Conservation (phyloP, 2,888 invertebrate species). For the Microctonus brassicae region DNA sequence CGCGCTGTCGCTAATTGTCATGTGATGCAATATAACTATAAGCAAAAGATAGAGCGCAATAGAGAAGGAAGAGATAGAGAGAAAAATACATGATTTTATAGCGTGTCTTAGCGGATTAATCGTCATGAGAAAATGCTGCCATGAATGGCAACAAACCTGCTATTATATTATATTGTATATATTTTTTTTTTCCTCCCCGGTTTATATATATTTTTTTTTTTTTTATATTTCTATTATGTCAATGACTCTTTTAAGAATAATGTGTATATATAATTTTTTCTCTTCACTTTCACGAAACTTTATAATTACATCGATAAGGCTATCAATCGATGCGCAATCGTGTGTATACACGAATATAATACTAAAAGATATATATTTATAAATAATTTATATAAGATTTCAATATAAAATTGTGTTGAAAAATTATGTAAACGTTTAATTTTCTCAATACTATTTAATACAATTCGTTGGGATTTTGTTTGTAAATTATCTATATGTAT, state of each 20-base stretch:
- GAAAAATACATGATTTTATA: background rate
- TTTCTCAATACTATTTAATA: background rate
- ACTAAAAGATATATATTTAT: background rate
- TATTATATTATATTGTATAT: background rate
- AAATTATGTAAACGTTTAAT: background rate
- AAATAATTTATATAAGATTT: no score
- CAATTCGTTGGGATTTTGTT: background rate
- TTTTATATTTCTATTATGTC: conserved; percentile 5
- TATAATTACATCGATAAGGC: background rate
- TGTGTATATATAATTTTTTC: no score
- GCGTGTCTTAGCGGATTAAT: conserved; percentile 54
- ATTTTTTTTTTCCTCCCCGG: conserved; percentile 6
- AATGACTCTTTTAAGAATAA: background rate
- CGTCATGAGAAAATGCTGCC: conserved; percentile 57
- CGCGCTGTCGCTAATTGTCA: conserved; percentile 42
- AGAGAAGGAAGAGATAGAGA: background rate
- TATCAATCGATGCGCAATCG: background rate
- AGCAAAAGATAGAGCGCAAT: no score
- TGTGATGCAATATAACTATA: conserved; percentile 36
- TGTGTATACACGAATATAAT: background rate
- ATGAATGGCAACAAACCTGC: conserved; percentile 6
- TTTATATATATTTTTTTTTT: no score
- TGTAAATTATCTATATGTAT: no score
- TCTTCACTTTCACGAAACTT: background rate
- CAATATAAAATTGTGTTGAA: background rate